phyloP scores from a whole-genome alignment of 2,797 vertebrate genomes.

The Nyctalus aviator region DNA sequence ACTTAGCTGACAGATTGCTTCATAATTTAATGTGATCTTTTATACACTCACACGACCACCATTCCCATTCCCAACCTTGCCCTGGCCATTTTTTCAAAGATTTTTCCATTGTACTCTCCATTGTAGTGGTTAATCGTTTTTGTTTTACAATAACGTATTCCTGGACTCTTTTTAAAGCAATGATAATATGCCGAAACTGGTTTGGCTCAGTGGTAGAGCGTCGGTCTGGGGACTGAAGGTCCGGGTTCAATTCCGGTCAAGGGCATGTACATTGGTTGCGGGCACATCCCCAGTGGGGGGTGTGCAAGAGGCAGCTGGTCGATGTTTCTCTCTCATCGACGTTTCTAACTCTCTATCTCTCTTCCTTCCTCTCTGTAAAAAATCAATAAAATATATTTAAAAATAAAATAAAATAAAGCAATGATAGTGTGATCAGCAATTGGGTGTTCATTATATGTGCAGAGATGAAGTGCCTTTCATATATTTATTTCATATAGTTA shows the following conservation, averaged over 20 bases:
- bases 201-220: no score
- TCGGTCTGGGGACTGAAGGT: no score
- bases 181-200: not conserved
- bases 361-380: no score
- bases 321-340: no score
- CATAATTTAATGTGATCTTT: not conserved
- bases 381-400: no score
- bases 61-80: not conserved
- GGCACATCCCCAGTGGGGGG: no score
- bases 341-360: no score
- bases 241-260: no score
- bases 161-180: not conserved
- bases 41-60: no score
- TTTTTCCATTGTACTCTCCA: not conserved
- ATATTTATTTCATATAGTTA: not conserved
- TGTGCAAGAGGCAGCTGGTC: no score
- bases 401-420: not conserved
- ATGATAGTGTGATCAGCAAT: not conserved
- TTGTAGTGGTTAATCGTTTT: not conserved
- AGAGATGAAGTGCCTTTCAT: not conserved
- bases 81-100: not conserved
- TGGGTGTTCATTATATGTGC: not conserved
- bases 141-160: not conserved
- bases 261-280: no score
- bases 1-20: not conserved